Base-by-base conservation (phyloP, 2,113 vertebrate genomes). In the Nesoenas mayeri region DNA sequence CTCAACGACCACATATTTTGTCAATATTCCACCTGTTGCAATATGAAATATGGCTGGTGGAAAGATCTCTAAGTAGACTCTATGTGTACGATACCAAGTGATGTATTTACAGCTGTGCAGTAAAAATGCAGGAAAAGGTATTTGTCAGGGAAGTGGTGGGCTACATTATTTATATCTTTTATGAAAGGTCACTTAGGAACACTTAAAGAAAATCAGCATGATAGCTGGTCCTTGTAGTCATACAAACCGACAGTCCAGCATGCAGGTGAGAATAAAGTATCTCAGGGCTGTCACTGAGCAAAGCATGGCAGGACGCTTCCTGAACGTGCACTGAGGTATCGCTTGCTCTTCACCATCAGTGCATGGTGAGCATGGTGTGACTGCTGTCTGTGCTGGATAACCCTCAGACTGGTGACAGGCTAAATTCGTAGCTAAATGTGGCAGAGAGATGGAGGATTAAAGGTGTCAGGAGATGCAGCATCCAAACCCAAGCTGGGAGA, bases 311-410 rank as follows among this genome's bases (percentile, higher is more conserved):
- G 36, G 40, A 84, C 2, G 34, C 65, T 80, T 32, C 11, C 31
- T 42, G 31, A 42, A 26, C 11, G 3, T 11, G 12, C 19, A 18
- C 42, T 1, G 2, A 22, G 18, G 48, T 32, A 10, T 19, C 1
- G 0, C 18, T 25, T 17, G 44, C 53, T 67, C 40, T 14, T 75
- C 70, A 7, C 18, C 5, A 0, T 31, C 0, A 0, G 21, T 31
- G 31, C 17, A 15, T 24, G 21, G 14, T 58, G 66, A 79, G 60
- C 64, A 65, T n/a, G 38, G 34, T 65, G 75, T 65, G 31, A 20
- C 40, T 75, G 32, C 44, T 70, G 10, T 6, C 24, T 84, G 2
- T 1, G 3, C 19, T 0, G 0, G 36, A 11, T 66, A 73, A 36
- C 31, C 28, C 72, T 66, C 58, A 73, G 54, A 50, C 72, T 79